Percentiles rank a stretch among this genome's conserved stretches.
Evolutionary conservation across 2,888 invertebrate species (phyloP).

Genomic region (Trichogramma evanescens): DNA sequence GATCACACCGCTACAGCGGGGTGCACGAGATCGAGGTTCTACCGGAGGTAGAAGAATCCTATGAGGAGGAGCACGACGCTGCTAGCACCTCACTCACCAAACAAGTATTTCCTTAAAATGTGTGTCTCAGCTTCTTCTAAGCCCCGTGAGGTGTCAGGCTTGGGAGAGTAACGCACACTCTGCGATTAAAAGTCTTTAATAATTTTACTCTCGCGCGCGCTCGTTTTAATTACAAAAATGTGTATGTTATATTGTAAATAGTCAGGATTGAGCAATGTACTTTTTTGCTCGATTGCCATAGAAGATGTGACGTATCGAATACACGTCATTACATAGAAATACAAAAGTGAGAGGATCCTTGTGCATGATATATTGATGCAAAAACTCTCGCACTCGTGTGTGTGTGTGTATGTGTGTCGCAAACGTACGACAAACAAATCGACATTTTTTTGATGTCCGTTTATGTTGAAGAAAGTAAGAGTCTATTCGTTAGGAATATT

Average conservation of each 20-base stretch:
- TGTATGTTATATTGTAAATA: constrained; percentile 12
- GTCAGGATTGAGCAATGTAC: constrained; percentile 6
- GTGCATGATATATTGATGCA: neutral
- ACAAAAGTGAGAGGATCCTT: constrained; percentile 2
- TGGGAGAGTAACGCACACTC: neutral
- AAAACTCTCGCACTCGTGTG: neutral
- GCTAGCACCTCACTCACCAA: neutral
- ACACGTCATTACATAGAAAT: constrained; percentile 7
- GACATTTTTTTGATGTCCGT: constrained; percentile 19
- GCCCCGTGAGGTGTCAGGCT: neutral
- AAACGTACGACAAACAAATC: constrained; percentile 26
- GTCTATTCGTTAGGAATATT: too few relatives aligned
- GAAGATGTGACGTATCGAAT: neutral
- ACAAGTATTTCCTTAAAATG: neutral
- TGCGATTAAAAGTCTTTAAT: neutral
- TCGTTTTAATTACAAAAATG: neutral
- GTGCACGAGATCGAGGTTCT: constrained; percentile 25
- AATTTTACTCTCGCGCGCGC: neutral
- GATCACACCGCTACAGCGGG: constrained; percentile 27
- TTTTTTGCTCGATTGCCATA: constrained; percentile 8
- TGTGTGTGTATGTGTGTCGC: too few relatives aligned
- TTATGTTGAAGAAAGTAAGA: too few relatives aligned
- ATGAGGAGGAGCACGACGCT: neutral
- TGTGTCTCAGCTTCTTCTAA: neutral
- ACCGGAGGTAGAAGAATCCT: neutral